phyloP scores from a whole-genome alignment of 2,113 vertebrate species.

The western clawed frog (Xenopus tropicalis) region DNA sequence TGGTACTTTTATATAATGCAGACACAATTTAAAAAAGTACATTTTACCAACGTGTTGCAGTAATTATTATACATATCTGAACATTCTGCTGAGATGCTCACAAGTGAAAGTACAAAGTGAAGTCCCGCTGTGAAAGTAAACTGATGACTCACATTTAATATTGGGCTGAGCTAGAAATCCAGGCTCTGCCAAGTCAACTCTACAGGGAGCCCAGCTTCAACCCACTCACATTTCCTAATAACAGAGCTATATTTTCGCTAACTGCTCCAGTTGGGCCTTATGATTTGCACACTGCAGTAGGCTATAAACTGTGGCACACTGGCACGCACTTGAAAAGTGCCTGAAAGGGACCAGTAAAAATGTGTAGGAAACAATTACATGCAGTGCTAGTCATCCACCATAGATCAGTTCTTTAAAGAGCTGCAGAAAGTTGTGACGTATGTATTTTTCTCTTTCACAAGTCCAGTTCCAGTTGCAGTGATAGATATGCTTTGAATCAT shows the following conservation, averaged over 20 bases:
- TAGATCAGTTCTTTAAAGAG: not conserved
- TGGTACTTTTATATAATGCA: no score
- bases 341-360: not conserved
- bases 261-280: slow-evolving; percentile 56
- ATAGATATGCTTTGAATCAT: slow-evolving; percentile 1
- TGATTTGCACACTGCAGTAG: slow-evolving; percentile 65
- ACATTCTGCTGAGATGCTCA: slow-evolving; percentile 53
- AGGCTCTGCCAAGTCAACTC: slow-evolving; percentile 68
- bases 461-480: not conserved
- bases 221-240: slow-evolving; percentile 76
- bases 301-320: slow-evolving; percentile 39
- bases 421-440: not conserved
- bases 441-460: slow-evolving; percentile 10
- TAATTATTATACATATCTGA: slow-evolving; percentile 54
- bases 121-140: slow-evolving; percentile 72
- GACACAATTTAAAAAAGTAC: not conserved
- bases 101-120: slow-evolving; percentile 64
- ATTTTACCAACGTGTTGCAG: slow-evolving; percentile 62
- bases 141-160: slow-evolving; percentile 78
- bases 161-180: slow-evolving; percentile 66
- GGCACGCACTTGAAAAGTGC: slow-evolving; percentile 5
- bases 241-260: slow-evolving; percentile 61
- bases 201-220: slow-evolving; percentile 68
- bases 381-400: not conserved
- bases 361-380: not conserved